Conservation (phyloP, 2,797 vertebrate genomes). For the Halcyon smyrnensis region DNA sequence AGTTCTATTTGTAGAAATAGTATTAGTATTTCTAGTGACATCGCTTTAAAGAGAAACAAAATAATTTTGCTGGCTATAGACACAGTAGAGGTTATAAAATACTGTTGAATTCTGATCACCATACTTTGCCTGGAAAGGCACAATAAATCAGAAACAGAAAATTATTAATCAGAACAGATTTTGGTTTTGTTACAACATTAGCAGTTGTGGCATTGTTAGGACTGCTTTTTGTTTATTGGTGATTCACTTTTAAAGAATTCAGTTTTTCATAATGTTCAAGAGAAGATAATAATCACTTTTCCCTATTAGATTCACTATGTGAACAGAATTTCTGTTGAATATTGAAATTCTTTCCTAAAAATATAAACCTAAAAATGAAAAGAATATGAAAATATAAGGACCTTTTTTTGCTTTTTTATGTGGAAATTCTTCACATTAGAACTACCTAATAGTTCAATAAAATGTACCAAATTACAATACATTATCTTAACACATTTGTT, state of each 20-base stretch:
- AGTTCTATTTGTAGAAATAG: not conserved
- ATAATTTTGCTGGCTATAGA: not conserved
- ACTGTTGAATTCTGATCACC: not conserved
- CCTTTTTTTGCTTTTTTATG: not conserved
- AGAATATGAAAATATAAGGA: not conserved
- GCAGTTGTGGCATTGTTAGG: not conserved
- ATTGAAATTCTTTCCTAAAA: not conserved
- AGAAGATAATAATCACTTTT: not conserved
- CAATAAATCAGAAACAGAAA: not conserved
- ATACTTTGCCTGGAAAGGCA: not conserved
- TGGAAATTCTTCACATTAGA: not conserved
- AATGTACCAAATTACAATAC: not conserved
- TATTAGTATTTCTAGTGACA: not conserved
- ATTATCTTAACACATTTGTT: not conserved
- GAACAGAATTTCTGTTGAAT: not conserved
- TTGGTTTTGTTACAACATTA: not conserved
- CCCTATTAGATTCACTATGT: not conserved
- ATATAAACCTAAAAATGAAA: not conserved
- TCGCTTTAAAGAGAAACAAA: not conserved
- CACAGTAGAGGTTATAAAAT: not conserved
- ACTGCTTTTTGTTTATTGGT: not conserved
- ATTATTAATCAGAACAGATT: not conserved
- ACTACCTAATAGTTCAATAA: not conserved
- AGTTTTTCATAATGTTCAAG: not conserved
- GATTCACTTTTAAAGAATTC: conserved; percentile 13